phyloP scores from a whole-genome alignment of 2,113 vertebrate species.

The Cyanoliseus patagonus region DNA sequence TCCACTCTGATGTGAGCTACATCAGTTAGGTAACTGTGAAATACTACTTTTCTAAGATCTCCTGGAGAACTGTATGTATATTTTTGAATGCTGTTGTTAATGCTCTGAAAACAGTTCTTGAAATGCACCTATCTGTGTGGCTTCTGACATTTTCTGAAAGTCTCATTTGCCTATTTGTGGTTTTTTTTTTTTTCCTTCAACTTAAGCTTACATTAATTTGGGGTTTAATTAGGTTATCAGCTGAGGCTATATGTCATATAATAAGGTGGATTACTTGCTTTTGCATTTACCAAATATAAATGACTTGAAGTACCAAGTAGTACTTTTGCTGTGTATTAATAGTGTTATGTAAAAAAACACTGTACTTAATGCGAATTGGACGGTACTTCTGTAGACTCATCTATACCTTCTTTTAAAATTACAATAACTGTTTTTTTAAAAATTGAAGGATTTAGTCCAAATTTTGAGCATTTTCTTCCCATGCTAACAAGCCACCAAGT shows the following conservation, averaged over 20 bases:
- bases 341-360: not conserved
- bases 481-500: not conserved
- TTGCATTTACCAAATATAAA: not conserved
- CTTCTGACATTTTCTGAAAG: not conserved
- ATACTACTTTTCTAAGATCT: not conserved
- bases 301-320: not conserved
- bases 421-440: not conserved
- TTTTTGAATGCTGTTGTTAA: not conserved
- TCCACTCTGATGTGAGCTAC: not conserved
- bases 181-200: not conserved
- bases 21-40: not conserved
- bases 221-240: not conserved
- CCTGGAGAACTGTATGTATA: not conserved
- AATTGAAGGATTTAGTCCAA: not conserved
- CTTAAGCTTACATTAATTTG: not conserved
- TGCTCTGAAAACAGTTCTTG: not conserved
- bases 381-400: not conserved
- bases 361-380: not conserved
- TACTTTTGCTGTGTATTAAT: not conserved
- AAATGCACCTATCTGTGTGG: not conserved
- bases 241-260: not conserved
- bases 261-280: not conserved
- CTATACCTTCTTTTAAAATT: not conserved
- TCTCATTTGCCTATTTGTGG: not conserved
- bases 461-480: not conserved